phyloP scores from a whole-genome alignment of 1,140 invertebrate species.

The Drosophila prosaltans region DNA sequence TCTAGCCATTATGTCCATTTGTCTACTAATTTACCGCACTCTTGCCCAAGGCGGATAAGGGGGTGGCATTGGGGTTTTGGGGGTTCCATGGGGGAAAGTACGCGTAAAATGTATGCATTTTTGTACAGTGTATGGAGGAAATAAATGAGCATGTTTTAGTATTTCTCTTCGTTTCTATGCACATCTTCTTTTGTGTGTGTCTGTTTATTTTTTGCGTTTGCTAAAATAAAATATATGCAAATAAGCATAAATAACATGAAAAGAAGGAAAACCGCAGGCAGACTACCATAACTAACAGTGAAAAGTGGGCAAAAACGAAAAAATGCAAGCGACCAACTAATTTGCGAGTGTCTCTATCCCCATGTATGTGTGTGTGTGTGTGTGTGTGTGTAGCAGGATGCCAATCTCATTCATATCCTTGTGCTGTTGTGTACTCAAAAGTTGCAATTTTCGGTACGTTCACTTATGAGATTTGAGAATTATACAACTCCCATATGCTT shows the following conservation, averaged over 20 bases:
- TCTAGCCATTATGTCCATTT: constrained; percentile 44
- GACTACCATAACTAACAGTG: constrained; percentile 72
- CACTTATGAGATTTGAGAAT: constrained; percentile 32
- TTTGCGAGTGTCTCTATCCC: constrained; percentile 31
- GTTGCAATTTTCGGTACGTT: constrained; percentile 48
- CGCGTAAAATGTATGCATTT: constrained; percentile 51
- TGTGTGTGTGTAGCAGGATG: constrained; percentile 20
- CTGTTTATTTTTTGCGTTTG: constrained; percentile 14
- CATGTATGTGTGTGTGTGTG: constrained; percentile 2
- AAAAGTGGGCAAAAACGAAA: constrained; percentile 59
- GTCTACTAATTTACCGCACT: constrained; percentile 55
- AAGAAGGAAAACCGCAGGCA: constrained; percentile 69
- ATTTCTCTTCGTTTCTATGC: constrained; percentile 25
- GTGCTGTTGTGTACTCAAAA: constrained; percentile 28
- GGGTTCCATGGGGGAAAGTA: constrained; percentile 7
- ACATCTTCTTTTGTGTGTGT: constrained; percentile 4
- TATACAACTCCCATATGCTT: constrained; percentile 17
- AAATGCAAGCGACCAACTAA: constrained; percentile 38
- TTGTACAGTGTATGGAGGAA: constrained; percentile 46
- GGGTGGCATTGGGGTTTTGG: not conserved
- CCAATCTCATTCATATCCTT: constrained; percentile 32
- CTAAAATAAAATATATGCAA: constrained; percentile 58
- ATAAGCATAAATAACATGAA: constrained; percentile 72
- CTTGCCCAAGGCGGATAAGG: not conserved
- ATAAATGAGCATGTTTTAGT: constrained; percentile 59